Evolutionary conservation across 1,140 invertebrate species (phyloP).

Genomic region (Heliconius himera): DNA sequence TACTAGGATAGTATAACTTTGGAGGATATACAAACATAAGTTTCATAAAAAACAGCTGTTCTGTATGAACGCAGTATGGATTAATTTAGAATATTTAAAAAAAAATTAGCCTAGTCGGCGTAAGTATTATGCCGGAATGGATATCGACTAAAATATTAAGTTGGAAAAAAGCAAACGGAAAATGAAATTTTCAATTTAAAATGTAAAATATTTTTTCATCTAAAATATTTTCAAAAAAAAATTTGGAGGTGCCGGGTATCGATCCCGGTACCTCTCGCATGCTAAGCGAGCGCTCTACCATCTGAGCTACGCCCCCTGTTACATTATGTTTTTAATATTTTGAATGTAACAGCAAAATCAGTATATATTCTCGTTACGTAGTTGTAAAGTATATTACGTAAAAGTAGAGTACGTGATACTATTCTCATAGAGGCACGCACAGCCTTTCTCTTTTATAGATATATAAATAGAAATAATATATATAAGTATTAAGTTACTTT

Average conservation of each 20-base stretch:
- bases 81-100: too few species aligned
- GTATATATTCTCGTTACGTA: neutral
- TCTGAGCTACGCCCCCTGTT: slow-evolving; percentile 35
- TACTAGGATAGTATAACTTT: neutral
- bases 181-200: too few species aligned
- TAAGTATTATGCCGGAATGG: too few species aligned
- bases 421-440: neutral
- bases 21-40: neutral
- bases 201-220: too few species aligned
- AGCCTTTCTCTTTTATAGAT: slow-evolving; percentile 11
- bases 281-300: slow-evolving; percentile 43
- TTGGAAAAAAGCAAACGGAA: too few species aligned
- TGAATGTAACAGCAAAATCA: neutral
- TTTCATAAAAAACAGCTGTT: neutral
- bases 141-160: too few species aligned
- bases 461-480: neutral
- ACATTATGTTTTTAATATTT: neutral
- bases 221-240: too few species aligned
- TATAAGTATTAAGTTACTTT: too few species aligned
- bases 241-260: slow-evolving; percentile 33
- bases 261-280: slow-evolving; percentile 86
- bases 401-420: slow-evolving; percentile 1
- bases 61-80: too few species aligned
- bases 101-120: too few species aligned
- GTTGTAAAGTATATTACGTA: neutral